Evolutionary conservation across 1,140 invertebrate genomes (phyloP).

Genomic region (Pseudomyrmex dendroicus): DNA sequence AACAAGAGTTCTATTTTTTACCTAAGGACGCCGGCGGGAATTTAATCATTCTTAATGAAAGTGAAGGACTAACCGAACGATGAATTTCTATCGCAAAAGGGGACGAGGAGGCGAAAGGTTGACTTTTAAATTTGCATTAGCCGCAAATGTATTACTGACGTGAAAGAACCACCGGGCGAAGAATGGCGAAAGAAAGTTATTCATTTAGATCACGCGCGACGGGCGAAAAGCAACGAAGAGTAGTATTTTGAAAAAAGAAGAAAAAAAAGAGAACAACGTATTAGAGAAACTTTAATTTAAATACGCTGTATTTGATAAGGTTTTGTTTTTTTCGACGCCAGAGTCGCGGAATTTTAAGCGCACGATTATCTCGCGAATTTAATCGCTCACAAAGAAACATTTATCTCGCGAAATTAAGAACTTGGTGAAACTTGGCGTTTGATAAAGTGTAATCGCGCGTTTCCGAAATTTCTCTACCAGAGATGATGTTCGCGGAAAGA

Average conservation of each 20-base stretch:
- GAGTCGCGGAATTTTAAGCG: too few species aligned
- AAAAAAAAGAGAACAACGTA: conserved; percentile 30
- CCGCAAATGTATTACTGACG: conserved; percentile 61
- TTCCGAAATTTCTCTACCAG: neutral
- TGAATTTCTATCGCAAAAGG: conserved; percentile 60
- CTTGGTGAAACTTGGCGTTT: neutral
- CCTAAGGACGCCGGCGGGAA: conserved; percentile 23
- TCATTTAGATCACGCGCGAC: conserved; percentile 25
- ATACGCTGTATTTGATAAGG: conserved; percentile 6
- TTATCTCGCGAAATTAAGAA: neutral
- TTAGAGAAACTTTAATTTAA: conserved; percentile 60
- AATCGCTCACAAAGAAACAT: neutral
- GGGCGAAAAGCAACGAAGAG: conserved; percentile 49
- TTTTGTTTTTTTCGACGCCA: neutral
- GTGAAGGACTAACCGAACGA: conserved; percentile 52
- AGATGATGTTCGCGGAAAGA: neutral
- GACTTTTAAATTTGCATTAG: conserved; percentile 67
- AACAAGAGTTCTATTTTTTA: conserved; percentile 44
- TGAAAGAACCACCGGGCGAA: conserved; percentile 40
- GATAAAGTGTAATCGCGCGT: neutral
- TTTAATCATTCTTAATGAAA: conserved; percentile 60
- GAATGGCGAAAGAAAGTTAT: conserved; percentile 61
- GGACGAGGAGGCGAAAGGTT: conserved; percentile 56
- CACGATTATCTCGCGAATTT: too few species aligned
- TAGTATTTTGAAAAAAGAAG: neutral